Conservation (phyloP, 2,888 invertebrate genomes). For the Standfussiana lucernea region DNA sequence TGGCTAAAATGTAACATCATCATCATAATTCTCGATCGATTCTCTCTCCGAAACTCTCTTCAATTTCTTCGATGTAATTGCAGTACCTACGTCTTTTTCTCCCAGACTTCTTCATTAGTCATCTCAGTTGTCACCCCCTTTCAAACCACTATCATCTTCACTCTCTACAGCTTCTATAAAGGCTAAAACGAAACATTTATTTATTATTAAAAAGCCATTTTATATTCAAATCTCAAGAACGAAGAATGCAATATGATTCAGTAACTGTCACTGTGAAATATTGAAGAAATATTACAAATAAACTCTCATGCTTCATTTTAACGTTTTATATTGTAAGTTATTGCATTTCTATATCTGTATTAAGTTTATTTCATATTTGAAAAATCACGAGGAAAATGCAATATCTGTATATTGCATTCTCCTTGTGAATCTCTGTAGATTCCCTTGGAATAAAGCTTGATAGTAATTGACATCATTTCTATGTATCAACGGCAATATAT, state of each 20-base stretch:
- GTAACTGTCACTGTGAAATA: constrained; percentile 29
- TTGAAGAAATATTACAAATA: constrained; percentile 57
- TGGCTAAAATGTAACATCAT: too few relatives aligned
- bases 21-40: too few relatives aligned
- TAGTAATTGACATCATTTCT: neutral
- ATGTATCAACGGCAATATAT: neutral
- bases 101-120: neutral
- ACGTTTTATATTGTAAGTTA: constrained; percentile 42
- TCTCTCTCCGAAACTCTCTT: too few relatives aligned
- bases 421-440: too few relatives aligned
- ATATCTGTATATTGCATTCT: too few relatives aligned
- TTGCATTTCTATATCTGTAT: constrained; percentile 30
- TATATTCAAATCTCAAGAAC: constrained; percentile 22
- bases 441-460: neutral
- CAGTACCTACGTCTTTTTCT: too few relatives aligned
- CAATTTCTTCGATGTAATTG: too few relatives aligned
- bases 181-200: neutral
- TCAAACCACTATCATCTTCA: neutral
- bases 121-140: neutral
- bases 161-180: neutral
- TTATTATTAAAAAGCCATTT: constrained; percentile 9
- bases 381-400: neutral
- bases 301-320: constrained; percentile 16
- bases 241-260: constrained; percentile 47
- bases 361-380: neutral